Conservation (phyloP, 2,113 vertebrate genomes). For the Menidia beryllina region DNA sequence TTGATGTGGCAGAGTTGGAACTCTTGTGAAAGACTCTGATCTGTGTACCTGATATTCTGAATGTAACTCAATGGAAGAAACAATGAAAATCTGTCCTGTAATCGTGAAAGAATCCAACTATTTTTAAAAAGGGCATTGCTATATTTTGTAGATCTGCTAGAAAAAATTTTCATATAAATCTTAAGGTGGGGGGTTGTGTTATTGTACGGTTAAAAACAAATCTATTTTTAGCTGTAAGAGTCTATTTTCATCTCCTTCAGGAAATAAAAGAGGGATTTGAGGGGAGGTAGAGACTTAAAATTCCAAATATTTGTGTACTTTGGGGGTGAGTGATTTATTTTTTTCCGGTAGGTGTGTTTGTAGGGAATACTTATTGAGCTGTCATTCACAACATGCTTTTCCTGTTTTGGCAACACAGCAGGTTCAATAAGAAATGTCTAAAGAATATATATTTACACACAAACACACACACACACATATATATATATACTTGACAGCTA, state of each 20-base stretch:
- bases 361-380: slow-evolving; percentile 48
- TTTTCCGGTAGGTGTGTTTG: slow-evolving; percentile 62
- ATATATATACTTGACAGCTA: slow-evolving; percentile 32
- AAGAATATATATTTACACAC: too few species aligned
- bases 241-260: slow-evolving; percentile 94
- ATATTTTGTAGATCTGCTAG: slow-evolving; percentile 97
- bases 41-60: slow-evolving; percentile 87
- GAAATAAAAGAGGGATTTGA: slow-evolving; percentile 67
- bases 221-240: slow-evolving; percentile 99
- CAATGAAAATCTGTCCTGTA: slow-evolving; percentile 60
- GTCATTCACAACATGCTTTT: slow-evolving; percentile 43
- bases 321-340: slow-evolving; percentile 67
- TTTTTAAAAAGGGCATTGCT: slow-evolving; percentile 96
- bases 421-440: slow-evolving; percentile 37
- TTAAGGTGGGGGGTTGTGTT: slow-evolving; percentile 86
- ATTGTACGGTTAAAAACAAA: slow-evolving; percentile 82
- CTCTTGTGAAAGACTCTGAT: slow-evolving; percentile 60
- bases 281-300: slow-evolving; percentile 66
- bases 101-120: slow-evolving; percentile 88
- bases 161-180: slow-evolving; percentile 81
- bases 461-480: too few species aligned
- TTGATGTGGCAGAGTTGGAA: slow-evolving; percentile 40
- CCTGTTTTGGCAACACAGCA: slow-evolving; percentile 45
- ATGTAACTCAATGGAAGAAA: slow-evolving; percentile 70
- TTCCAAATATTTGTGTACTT: slow-evolving; percentile 77